These are phyloP conservation scores for Ligdia adustata DNA, from an alignment of 2,888 invertebrate species.

Conservation along the genomic window DNA sequence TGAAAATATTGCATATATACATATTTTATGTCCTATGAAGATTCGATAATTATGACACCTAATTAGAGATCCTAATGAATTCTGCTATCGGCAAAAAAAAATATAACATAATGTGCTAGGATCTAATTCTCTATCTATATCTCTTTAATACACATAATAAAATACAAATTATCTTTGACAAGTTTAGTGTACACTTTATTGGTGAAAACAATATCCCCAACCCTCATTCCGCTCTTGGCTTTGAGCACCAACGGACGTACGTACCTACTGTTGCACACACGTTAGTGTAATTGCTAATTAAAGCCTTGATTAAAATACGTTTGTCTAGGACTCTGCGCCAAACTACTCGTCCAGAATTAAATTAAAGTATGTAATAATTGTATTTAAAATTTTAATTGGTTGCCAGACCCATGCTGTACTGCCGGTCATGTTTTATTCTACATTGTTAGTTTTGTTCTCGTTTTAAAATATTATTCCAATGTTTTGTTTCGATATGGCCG, in stretches of 20 bases:
- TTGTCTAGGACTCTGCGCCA: constrained; percentile 10
- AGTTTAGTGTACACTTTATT: too few relatives aligned
- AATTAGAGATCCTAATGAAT: too few relatives aligned
- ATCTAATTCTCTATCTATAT: too few relatives aligned
- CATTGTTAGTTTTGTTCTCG: background rate
- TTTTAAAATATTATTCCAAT: background rate
- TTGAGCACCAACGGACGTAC: background rate
- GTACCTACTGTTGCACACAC: constrained; percentile 13
- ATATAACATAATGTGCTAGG: too few relatives aligned
- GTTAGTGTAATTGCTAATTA: constrained; percentile 35
- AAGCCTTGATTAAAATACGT: constrained; percentile 32
- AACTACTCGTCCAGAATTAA: constrained; percentile 8
- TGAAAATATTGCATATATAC: too few relatives aligned
- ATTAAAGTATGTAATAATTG: constrained; percentile 16
- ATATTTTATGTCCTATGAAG: too few relatives aligned
- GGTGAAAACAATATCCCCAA: too few relatives aligned
- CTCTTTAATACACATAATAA: too few relatives aligned
- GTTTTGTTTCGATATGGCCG: background rate
- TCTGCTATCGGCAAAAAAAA: too few relatives aligned
- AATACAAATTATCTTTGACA: too few relatives aligned
- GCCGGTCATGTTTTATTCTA: background rate
- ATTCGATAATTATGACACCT: too few relatives aligned
- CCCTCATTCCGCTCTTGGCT: background rate
- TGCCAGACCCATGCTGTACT: constrained; percentile 2
- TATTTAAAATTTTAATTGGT: constrained; percentile 17